A percentile compares a stretch with the other conserved stretches of the same genome.
Conservation (phyloP, 2,888 invertebrate species). For the Hypomecis atomaria region DNA sequence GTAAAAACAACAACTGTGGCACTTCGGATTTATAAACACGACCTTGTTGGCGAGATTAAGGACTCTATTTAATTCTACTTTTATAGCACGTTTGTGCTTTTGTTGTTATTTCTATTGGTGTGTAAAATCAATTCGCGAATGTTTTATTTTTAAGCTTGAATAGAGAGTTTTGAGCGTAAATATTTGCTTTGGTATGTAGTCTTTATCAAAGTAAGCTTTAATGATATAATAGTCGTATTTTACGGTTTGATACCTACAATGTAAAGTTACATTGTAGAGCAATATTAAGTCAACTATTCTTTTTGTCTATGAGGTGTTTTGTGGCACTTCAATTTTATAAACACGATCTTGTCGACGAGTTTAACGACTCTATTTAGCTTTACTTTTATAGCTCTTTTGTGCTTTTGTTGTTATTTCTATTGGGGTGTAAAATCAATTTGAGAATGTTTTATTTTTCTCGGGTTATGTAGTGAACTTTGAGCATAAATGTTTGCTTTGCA, state of each 20-base stretch:
- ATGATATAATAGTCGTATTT: no score
- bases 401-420: constrained; percentile 15
- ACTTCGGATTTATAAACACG: constrained; percentile 47
- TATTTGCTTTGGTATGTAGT: no score
- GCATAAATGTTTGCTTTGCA: no score
- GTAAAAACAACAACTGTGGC: no score
- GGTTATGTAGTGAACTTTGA: no score
- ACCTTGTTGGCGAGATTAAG: constrained; percentile 45
- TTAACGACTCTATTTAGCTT: constrained; percentile 32
- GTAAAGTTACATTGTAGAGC: no score
- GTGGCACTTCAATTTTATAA: constrained; percentile 48
- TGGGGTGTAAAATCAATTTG: constrained; percentile 4
- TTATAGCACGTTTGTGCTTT: constrained; percentile 19
- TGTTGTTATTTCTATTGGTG: constrained; percentile 9
- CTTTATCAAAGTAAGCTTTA: no score
- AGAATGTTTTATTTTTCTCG: not conserved
- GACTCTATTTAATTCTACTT: constrained; percentile 28
- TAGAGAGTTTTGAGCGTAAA: no score
- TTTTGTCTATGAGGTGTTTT: constrained; percentile 54
- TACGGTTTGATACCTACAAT: no score
- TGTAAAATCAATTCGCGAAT: constrained; percentile 5
- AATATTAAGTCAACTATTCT: no score
- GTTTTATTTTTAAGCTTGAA: not conserved
- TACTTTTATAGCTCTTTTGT: constrained; percentile 25
- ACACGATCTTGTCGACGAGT: constrained; percentile 45